These are phyloP conservation scores for Sitodiplosis mosellana DNA, from an alignment of 1,140 invertebrate species.

Conservation along the genomic window DNA sequence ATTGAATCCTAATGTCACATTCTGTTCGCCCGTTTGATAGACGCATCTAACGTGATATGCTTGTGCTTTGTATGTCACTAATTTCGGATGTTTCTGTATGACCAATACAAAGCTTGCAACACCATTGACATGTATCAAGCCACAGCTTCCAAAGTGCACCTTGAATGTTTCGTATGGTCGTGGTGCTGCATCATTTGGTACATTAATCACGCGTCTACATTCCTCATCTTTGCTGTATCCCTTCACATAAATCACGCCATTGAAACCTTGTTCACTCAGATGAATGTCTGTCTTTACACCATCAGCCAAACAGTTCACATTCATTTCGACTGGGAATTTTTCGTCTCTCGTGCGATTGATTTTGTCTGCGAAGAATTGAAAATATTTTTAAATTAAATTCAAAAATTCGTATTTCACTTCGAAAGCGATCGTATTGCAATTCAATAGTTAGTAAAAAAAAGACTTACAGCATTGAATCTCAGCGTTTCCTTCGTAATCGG, in stretches of 20 bases:
- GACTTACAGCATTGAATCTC: conserved; percentile 44
- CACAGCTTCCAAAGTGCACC: conserved; percentile 79
- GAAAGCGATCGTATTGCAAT: background rate
- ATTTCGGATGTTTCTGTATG: conserved; percentile 86
- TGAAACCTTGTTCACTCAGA: conserved; percentile 60
- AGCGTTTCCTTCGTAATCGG: conserved; percentile 48
- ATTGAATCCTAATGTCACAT: conserved; percentile 82
- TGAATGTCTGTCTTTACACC: conserved; percentile 76
- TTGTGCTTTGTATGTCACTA: conserved; percentile 86
- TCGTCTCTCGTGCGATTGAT: conserved; percentile 36
- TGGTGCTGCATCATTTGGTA: conserved; percentile 42
- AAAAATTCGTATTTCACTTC: background rate
- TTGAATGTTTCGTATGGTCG: conserved; percentile 68
- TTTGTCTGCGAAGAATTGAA: conserved; percentile 13
- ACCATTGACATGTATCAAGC: conserved; percentile 77
- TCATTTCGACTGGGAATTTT: conserved; percentile 72
- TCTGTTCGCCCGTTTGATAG: conserved; percentile 84
- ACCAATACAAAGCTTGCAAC: conserved; percentile 82
- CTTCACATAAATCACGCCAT: conserved; percentile 84
- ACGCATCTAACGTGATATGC: conserved; percentile 90
- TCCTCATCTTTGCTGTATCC: conserved; percentile 84
- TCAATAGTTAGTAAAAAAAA: background rate
- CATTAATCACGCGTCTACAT: conserved; percentile 60
- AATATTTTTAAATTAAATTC: background rate
- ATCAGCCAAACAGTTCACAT: conserved; percentile 76